Percentiles rank a stretch among this genome's conserved stretches.
Conservation (phyloP, 2,113 vertebrate species). For the Paraplagusia blochii region DNA sequence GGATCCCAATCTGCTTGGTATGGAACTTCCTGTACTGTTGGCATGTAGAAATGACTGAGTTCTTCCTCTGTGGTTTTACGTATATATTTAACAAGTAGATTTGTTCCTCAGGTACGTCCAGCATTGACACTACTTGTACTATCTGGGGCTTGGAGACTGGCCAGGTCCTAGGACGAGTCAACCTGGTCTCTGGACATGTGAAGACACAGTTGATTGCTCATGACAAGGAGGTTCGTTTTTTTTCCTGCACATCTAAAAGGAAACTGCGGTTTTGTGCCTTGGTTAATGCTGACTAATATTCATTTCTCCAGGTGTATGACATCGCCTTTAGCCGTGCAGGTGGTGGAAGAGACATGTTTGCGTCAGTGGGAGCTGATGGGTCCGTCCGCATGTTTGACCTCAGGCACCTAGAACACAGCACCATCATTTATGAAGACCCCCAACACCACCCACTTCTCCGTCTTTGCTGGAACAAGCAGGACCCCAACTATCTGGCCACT, state of each 20-base stretch:
- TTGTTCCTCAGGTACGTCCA: constrained; percentile 84
- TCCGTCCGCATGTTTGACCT: constrained; percentile 98
- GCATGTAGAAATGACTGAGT: too few species aligned
- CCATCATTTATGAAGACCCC: constrained; percentile 98
- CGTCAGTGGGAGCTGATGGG: constrained; percentile 94
- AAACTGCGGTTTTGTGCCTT: accelerated
- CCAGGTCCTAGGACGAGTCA: constrained; percentile 92
- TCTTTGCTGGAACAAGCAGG: constrained; percentile 99
- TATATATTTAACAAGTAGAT: not conserved
- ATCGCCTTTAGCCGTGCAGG: constrained; percentile 97
- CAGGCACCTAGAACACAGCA: constrained; percentile 96
- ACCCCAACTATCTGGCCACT: constrained; percentile 96
- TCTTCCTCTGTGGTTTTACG: not conserved
- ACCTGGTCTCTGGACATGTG: constrained; percentile 96
- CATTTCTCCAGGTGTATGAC: constrained; percentile 86
- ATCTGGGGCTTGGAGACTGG: constrained; percentile 98
- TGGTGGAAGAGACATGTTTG: constrained; percentile 96
- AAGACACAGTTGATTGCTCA: constrained; percentile 98
- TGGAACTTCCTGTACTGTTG: constrained; percentile 26
- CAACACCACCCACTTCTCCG: constrained; percentile 96
- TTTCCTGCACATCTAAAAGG: not conserved
- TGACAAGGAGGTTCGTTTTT: constrained; percentile 89
- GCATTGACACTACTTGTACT: constrained; percentile 98
- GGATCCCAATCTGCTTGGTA: constrained; percentile 96
- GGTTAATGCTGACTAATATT: not conserved